These are phyloP conservation scores for Dicaeum eximium DNA, from an alignment of 2,113 vertebrate species.

Conservation along the genomic window DNA sequence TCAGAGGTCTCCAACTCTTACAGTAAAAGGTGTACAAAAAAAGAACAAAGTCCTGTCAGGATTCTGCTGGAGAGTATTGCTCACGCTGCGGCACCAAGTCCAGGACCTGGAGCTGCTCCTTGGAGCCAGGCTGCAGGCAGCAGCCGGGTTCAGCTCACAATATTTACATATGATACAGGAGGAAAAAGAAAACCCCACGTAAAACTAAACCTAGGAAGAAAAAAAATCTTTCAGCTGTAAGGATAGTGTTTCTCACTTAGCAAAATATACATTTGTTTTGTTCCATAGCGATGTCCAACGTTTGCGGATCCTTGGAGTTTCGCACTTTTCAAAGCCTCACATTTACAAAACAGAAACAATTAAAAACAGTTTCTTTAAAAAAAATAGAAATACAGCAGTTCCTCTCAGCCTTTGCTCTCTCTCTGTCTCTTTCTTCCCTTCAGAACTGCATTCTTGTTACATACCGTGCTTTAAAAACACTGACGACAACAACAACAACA, in stretches of 20 bases:
- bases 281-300: conserved; percentile 67
- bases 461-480: conserved; percentile 66
- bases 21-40: conserved; percentile 77
- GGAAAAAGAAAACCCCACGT: conserved; percentile 75
- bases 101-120: conserved; percentile 58
- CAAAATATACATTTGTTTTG: conserved; percentile 91
- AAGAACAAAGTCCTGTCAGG: conserved; percentile 64
- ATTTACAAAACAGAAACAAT: conserved; percentile 86
- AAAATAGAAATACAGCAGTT: conserved; percentile 66
- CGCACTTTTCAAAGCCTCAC: conserved; percentile 81
- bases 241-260: conserved; percentile 84
- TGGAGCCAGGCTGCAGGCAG: conserved; percentile 50
- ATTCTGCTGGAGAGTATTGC: conserved; percentile 72
- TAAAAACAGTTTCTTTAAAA: conserved; percentile 73
- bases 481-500: conserved; percentile 66
- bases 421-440: conserved; percentile 42
- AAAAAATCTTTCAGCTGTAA: conserved; percentile 83
- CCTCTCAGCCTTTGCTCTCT: conserved; percentile 53
- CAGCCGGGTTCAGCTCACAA: conserved; percentile 69
- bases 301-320: conserved; percentile 74
- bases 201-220: conserved; percentile 76
- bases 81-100: conserved; percentile 61
- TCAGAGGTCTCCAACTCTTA: conserved; percentile 77
- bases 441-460: conserved; percentile 56
- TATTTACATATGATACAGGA: conserved; percentile 97